Evolutionary conservation across 2,113 vertebrate genomes (phyloP), one percentile per base, ranked within the genome.

Genomic region (Nerophis lumbriciformis): DNA sequence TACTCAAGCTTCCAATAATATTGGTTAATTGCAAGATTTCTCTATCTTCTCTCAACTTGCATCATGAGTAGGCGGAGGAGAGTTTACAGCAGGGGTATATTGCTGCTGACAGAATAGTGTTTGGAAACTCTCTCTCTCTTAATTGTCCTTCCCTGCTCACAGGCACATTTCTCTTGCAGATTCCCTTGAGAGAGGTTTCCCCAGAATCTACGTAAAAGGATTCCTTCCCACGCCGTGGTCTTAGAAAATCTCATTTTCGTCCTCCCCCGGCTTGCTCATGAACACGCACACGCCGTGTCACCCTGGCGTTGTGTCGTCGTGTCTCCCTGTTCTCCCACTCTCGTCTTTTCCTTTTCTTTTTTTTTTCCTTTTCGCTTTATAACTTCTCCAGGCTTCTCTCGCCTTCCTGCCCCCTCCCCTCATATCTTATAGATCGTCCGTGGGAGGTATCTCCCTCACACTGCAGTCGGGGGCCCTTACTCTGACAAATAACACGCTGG

Each of bases 131-230:
- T 71, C 75, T 78, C 83, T 78, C 83, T 72, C 69, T 83, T 87
- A 86, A 0, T 80, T 86, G 85, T 88, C 83, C 78, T 82, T 83
- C 82, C 65, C 73, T 67, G 76, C 82, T 85, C 78, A 79, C 89
- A 86, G 91, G 78, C 80, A 79, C 71, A 83, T 87, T 87, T 81
- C 83, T 83, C 74, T 83, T 85, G 88, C 87, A 90, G 87, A 88
- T 91, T 92, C 92, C 91, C 88, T 86, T 89, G 91, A 93, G 91
- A 93, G 87, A 93, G 94, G 93, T 89, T 95, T 97, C 93, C 95
- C 94, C 92, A 88, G 91, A 94, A 94, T 93, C 85, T 88, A 93
- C 75, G 89, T 93, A 93, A 94, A 93, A 94, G 93, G 90, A 94
- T 93, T 93, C 91, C 92, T 91, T 92, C 94, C 94, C 90, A 95